These are phyloP conservation scores for Hippocampus kuda DNA, from an alignment of 2,797 vertebrate species.

Conservation along the genomic window DNA sequence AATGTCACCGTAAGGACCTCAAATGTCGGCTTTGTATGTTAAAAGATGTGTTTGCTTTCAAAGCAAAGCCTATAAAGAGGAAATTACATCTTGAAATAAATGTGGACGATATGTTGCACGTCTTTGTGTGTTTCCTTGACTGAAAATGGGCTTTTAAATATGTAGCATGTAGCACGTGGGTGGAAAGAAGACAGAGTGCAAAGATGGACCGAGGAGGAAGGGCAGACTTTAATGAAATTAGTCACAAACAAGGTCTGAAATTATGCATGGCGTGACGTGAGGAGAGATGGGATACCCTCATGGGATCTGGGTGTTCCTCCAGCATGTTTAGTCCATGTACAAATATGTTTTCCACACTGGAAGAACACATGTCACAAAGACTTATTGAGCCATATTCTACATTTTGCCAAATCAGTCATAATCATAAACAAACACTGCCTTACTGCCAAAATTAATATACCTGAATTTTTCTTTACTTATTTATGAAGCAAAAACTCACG, in stretches of 20 bases:
- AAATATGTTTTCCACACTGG: slow-evolving; percentile 28
- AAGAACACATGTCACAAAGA: slow-evolving; percentile 11
- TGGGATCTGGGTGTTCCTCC: not conserved
- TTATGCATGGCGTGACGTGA: slow-evolving; percentile 18
- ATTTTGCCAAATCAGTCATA: no score
- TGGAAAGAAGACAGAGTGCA: slow-evolving; percentile 16
- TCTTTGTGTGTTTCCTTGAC: not conserved
- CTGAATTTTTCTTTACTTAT: not conserved
- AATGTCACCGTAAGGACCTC: not conserved
- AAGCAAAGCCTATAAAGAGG: not conserved
- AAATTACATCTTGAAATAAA: not conserved
- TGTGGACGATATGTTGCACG: not conserved
- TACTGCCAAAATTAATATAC: no score
- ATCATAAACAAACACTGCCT: no score
- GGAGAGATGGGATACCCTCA: slow-evolving; percentile 15
- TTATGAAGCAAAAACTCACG: not conserved
- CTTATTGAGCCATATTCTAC: no score
- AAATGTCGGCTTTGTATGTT: not conserved
- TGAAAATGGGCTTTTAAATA: slow-evolving; percentile 1
- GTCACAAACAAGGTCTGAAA: slow-evolving; percentile 21
- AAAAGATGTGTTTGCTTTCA: not conserved
- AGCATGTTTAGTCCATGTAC: slow-evolving; percentile 4
- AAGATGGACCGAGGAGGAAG: slow-evolving; percentile 10
- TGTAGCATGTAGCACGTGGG: slow-evolving; percentile 7
- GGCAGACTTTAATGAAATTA: slow-evolving; percentile 34